Evolutionary conservation across 2,888 invertebrate species (phyloP).

Genomic region (Yponomeuta cagnagella): DNA sequence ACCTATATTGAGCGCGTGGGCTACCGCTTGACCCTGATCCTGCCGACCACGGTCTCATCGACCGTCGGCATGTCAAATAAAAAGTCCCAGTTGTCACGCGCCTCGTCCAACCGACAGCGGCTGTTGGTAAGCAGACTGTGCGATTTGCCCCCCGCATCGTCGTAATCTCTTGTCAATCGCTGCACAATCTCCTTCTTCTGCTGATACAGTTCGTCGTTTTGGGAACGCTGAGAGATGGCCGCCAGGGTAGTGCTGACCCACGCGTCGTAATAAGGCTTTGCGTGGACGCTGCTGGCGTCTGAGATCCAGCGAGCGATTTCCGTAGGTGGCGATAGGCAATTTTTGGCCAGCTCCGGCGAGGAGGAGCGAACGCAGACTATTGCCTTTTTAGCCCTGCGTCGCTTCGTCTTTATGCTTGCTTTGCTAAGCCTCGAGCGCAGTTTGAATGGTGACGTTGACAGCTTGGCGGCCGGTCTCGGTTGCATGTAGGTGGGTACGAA

Average conservation of each 20-base stretch:
- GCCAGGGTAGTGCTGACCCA: conserved; percentile 55
- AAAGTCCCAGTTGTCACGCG: not conserved
- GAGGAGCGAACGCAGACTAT: conserved; percentile 19
- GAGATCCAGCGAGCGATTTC: conserved; percentile 58
- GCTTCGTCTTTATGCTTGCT: conserved; percentile 18
- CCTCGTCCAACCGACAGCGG: not conserved
- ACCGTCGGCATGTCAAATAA: not conserved
- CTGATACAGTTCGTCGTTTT: not conserved
- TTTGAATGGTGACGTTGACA: conserved; percentile 9
- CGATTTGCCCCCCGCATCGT: not conserved
- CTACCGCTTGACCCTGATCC: conserved; percentile 4
- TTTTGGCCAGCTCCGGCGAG: not conserved
- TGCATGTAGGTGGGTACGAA: not conserved
- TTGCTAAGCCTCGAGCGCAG: conserved; percentile 19
- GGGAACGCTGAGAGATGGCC: conserved; percentile 30
- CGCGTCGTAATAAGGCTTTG: conserved; percentile 58
- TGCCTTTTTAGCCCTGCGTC: conserved; percentile 18
- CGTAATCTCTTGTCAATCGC: not conserved
- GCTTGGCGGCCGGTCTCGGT: not conserved
- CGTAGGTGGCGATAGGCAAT: conserved; percentile 28
- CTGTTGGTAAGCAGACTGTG: not conserved
- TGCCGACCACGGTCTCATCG: conserved; percentile 1
- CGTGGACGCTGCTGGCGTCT: conserved; percentile 35
- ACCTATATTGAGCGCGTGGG: not conserved
- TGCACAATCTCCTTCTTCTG: not conserved